Percentiles rank a stretch among this genome's conserved stretches.
phyloP scores from a whole-genome alignment of 1,140 invertebrate species.

The Drosophila willistoni region DNA sequence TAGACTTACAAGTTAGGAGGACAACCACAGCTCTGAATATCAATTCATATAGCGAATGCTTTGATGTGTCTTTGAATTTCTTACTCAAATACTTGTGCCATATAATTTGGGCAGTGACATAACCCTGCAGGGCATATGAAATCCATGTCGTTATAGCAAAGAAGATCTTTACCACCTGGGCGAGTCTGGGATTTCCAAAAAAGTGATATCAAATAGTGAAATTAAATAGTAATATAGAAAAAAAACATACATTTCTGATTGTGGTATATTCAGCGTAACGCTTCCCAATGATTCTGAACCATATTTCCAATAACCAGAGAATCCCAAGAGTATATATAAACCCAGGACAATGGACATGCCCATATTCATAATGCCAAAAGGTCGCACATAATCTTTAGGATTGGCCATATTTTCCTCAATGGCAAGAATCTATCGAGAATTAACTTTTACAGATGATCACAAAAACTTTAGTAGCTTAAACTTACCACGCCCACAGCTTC shows the following conservation, averaged over 20 bases:
- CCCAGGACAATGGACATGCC: constrained; percentile 90
- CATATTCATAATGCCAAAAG: constrained; percentile 90
- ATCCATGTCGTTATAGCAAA: constrained; percentile 95
- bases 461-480: constrained; percentile 38
- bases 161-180: constrained; percentile 91
- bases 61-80: constrained; percentile 84
- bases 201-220: too few relatives aligned
- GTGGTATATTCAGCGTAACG: constrained; percentile 90
- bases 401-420: constrained; percentile 94
- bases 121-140: constrained; percentile 96
- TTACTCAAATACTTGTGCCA: constrained; percentile 90
- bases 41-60: constrained; percentile 85
- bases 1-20: constrained; percentile 88
- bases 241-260: constrained; percentile 83
- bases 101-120: constrained; percentile 95
- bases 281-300: constrained; percentile 87
- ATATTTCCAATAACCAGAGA: constrained; percentile 93
- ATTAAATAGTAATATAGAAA: too few relatives aligned
- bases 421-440: constrained; percentile 88
- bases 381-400: constrained; percentile 88
- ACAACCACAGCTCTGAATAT: constrained; percentile 86
- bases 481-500: constrained; percentile 94
- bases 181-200: constrained; percentile 85
- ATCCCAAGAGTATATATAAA: constrained; percentile 90
- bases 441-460: neutral